Conservation (phyloP, 2,888 invertebrate genomes). For the Neocrepidodera transversa region DNA sequence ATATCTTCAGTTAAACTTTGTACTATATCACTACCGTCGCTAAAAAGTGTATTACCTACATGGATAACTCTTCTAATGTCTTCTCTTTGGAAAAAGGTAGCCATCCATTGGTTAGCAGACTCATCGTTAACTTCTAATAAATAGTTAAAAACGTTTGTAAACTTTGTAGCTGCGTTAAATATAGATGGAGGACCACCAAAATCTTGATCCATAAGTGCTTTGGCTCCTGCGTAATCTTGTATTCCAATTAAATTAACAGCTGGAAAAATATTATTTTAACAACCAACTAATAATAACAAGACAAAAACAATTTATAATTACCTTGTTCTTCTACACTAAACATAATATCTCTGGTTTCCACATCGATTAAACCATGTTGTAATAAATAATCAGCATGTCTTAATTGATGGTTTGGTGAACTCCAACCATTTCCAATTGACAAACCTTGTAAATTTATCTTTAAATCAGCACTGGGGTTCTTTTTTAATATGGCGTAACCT, state of each 20-base stretch:
- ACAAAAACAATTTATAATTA: not conserved
- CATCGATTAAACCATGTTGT: constrained; percentile 72
- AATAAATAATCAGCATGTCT: constrained; percentile 74
- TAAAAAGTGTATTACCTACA: constrained; percentile 72
- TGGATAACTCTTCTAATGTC: constrained; percentile 75
- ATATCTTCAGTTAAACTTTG: constrained; percentile 12
- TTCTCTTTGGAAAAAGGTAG: constrained; percentile 57
- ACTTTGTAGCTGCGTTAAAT: not conserved
- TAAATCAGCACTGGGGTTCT: not conserved
- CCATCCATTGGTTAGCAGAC: constrained; percentile 28
- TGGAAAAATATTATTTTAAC: not conserved
- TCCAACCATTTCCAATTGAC: constrained; percentile 77
- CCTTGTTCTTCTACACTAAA: constrained; percentile 50
- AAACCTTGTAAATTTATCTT: constrained; percentile 75
- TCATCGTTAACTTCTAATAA: constrained; percentile 26
- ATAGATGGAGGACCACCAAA: not conserved
- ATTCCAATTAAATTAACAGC: constrained; percentile 11
- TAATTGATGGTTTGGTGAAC: constrained; percentile 76
- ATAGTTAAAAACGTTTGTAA: not conserved
- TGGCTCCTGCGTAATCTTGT: constrained; percentile 10
- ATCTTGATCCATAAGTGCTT: not conserved
- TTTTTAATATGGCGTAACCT: constrained; percentile 57
- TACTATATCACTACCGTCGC: not conserved
- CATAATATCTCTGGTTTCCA: constrained; percentile 58
- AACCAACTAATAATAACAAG: too few species aligned